phyloP scores from a whole-genome alignment of 2,797 vertebrate genomes.

The Acropternis orthonyx region DNA sequence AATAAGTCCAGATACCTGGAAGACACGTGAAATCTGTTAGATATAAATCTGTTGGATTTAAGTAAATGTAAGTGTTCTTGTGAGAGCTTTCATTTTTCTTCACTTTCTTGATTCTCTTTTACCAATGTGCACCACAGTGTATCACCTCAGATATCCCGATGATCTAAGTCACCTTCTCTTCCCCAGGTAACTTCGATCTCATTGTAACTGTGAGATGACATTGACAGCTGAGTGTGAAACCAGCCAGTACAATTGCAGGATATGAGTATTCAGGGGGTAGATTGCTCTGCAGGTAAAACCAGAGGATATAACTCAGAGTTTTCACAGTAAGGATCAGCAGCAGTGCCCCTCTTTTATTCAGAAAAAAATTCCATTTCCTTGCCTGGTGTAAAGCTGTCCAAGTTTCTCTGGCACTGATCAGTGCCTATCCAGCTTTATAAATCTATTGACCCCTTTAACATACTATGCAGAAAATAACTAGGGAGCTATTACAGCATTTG shows the following conservation, averaged over 20 bases:
- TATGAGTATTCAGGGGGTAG: neutral
- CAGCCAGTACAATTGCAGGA: neutral
- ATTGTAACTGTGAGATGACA: neutral
- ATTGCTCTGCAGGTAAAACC: neutral
- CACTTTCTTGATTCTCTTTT: neutral
- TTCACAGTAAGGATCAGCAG: neutral
- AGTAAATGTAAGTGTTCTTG: neutral
- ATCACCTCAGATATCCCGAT: neutral
- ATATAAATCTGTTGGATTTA: neutral
- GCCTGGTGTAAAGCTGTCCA: neutral
- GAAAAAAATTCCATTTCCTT: neutral
- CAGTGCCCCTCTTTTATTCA: neutral
- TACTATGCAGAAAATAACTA: neutral
- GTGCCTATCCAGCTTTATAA: neutral
- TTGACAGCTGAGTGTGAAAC: neutral
- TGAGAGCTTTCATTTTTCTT: neutral
- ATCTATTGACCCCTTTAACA: neutral
- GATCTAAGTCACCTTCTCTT: neutral
- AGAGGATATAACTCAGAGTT: neutral
- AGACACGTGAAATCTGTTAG: neutral
- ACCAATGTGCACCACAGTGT: neutral
- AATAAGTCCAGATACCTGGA: neutral
- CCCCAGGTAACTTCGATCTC: neutral
- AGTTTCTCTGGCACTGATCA: neutral
- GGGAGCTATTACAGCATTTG: neutral